Base-by-base conservation (phyloP, 1,140 invertebrate species). In the Ips nitidus region DNA sequence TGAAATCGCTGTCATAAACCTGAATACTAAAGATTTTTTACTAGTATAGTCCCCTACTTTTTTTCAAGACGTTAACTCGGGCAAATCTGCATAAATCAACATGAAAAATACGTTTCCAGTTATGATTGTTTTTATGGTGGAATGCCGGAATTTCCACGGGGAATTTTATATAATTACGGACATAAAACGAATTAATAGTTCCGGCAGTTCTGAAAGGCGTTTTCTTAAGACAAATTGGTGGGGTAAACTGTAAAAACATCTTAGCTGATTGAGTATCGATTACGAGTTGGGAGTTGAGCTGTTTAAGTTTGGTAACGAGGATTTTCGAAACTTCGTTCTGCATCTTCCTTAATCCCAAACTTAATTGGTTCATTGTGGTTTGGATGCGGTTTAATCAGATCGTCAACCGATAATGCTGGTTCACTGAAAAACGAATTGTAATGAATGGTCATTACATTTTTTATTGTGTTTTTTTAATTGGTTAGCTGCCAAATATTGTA, bases 241-340 rank as follows among this genome's bases (percentile, higher is more conserved):
- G 42, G n/a, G 41, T 43, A 60, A 60, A 38, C 58, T 60, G 41
- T 5, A 60, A 42, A 41, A 41, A 60, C 39, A 60, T 43, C 40
- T 60, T 60, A 60, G 58, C 58, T 60, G 58, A 60, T 41, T 60
- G 41, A 22, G 58, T 60, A 60, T 60, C 41, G 58, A 60, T 60
- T 43, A 45, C 58, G 45, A 50, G 6, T 50, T 37, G 22, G 4
- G 38, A 38, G 39, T 47, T 62, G 36, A 50, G 45, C 43, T 52
- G 60, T 47, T 45, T 60, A 62, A 52, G 43, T 62, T 62, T 52
- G 38, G 43, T 8, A 62, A 62, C 42, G 47, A 62, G 37, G 43
- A 52, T 22, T 61, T 38, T 38, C 22, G n/a, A 61, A 61, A 61
- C 3, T 61, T 38, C 45, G 60, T 62, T 43, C 43, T 52, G 42